Percentiles rank a stretch among this genome's conserved stretches.
phyloP scores from a whole-genome alignment of 2,888 invertebrate genomes.

The Cheilosia grossa region DNA sequence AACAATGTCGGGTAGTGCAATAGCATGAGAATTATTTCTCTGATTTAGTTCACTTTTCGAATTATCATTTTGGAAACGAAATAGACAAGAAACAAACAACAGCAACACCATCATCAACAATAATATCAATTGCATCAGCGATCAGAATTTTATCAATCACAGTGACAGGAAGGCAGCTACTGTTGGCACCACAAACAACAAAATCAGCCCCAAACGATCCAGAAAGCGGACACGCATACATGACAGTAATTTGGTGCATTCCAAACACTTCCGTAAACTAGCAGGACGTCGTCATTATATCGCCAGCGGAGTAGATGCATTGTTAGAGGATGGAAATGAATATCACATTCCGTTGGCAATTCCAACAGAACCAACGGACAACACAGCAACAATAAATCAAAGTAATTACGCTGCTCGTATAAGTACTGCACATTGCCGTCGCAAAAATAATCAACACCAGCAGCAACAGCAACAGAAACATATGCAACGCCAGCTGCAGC shows the following conservation, averaged over 20 bases:
- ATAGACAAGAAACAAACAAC: constrained; percentile 61
- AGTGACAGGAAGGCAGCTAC: constrained; percentile 5
- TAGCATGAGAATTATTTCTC: constrained; percentile 84
- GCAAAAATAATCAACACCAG: constrained; percentile 41
- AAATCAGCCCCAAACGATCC: constrained; percentile 24
- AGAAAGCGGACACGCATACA: constrained; percentile 57
- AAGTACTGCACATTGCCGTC: constrained; percentile 41
- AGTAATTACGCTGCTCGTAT: constrained; percentile 47
- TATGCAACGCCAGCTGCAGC: constrained; percentile 14
- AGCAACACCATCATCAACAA: constrained; percentile 47
- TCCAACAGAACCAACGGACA: constrained; percentile 5
- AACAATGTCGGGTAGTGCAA: constrained; percentile 84
- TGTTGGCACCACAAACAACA: constrained; percentile 17
- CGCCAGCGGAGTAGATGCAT: constrained; percentile 42
- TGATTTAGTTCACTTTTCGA: constrained; percentile 83
- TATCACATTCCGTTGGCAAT: constrained; percentile 51
- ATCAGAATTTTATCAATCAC: constrained; percentile 54
- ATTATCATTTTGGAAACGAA: constrained; percentile 77
- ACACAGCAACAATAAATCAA: constrained; percentile 39
- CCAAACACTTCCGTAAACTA: constrained; percentile 34
- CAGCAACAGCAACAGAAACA: constrained; percentile 39
- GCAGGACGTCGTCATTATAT: constrained; percentile 64
- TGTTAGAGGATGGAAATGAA: constrained; percentile 62
- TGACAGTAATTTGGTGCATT: constrained; percentile 62
- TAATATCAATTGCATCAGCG: constrained; percentile 54